Conservation (phyloP, 2,113 vertebrate species). For the Eulemur macaco region DNA sequence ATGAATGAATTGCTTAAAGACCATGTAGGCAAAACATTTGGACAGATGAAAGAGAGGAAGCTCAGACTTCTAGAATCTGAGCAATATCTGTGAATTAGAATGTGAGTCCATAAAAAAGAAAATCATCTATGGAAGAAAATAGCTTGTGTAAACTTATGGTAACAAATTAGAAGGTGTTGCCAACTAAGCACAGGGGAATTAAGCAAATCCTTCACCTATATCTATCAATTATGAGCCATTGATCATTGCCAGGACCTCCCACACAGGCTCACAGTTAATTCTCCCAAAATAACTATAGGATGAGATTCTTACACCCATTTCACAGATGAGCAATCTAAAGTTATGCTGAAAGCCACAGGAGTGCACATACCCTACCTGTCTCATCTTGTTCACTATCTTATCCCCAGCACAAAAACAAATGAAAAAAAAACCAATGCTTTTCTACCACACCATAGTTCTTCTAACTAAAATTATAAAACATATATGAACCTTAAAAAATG, state of each 20-base stretch:
- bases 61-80: neutral
- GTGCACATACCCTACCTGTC: accelerated
- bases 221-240: neutral
- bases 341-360: neutral
- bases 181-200: neutral
- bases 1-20: neutral
- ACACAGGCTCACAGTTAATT: neutral
- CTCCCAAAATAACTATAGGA: neutral
- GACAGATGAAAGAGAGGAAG: neutral
- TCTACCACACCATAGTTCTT: neutral
- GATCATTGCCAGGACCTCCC: neutral
- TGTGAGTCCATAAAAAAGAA: neutral
- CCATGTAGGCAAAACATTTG: neutral
- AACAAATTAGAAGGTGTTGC: neutral
- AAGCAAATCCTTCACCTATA: neutral
- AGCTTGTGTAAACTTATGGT: neutral
- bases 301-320: neutral
- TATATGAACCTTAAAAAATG: neutral
- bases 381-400: neutral
- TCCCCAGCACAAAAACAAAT: neutral
- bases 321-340: neutral
- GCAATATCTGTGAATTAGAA: neutral
- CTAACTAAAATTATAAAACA: neutral
- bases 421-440: neutral
- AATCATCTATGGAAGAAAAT: neutral